Percentiles rank a stretch among this genome's conserved stretches.
Evolutionary conservation across 2,113 vertebrate genomes (phyloP).

Genomic region (Ornithorhynchus anatinus): DNA sequence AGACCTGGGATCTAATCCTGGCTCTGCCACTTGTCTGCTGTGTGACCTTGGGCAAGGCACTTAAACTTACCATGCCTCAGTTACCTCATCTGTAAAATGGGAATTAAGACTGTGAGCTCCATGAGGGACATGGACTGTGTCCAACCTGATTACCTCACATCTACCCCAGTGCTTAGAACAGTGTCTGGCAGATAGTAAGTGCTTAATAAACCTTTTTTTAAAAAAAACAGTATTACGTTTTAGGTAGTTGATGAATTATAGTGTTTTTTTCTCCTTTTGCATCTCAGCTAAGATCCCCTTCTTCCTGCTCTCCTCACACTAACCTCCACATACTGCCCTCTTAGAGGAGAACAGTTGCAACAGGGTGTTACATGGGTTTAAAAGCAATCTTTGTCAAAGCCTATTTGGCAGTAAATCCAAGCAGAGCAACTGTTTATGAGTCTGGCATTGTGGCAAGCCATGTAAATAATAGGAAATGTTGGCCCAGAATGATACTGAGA

Average conservation of each 20-base stretch:
- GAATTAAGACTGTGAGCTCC: too few species aligned
- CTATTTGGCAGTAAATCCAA: constrained; percentile 77
- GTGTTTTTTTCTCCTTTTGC: too few species aligned
- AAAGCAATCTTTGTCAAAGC: constrained; percentile 78
- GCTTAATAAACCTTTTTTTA: too few species aligned
- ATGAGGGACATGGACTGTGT: too few species aligned
- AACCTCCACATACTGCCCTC: not conserved
- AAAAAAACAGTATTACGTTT: too few species aligned
- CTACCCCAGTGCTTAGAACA: too few species aligned
- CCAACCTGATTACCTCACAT: too few species aligned
- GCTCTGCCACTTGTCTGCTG: not conserved
- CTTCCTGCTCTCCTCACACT: too few species aligned
- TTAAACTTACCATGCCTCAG: not conserved
- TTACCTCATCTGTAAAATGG: not conserved
- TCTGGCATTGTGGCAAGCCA: constrained; percentile 55
- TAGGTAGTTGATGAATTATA: too few species aligned
- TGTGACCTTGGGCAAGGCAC: not conserved
- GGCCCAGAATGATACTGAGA: not conserved
- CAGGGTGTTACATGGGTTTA: constrained; percentile 76
- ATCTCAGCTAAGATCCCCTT: too few species aligned
- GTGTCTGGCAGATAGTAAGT: too few species aligned
- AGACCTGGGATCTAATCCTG: not conserved
- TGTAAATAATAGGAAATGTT: constrained; percentile 16
- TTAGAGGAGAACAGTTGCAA: constrained; percentile 59
- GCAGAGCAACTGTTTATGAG: constrained; percentile 74